Base-by-base conservation (phyloP, 2,797 vertebrate genomes). In the Gadopsis bispinosus region DNA sequence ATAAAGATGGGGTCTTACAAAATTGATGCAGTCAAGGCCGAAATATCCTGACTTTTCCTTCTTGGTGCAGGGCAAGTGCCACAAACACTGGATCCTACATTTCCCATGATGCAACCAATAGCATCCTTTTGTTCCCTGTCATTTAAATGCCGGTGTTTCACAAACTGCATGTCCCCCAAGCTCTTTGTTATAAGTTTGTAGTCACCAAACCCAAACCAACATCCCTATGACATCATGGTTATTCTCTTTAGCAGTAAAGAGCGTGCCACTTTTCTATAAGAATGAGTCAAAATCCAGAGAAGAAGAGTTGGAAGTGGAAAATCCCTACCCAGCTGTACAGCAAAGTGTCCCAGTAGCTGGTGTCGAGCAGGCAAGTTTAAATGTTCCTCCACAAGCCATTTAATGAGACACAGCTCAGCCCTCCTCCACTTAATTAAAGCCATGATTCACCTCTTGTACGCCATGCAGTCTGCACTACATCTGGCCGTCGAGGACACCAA, bases 401-500 rank as follows among this genome's bases (percentile, higher is more conserved):
- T 87, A 87, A 89, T 68, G 81, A 89, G 78, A 77, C 79, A 45
- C 47, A n/a, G 73, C 81, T 86, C 79, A 69, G 75, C 64, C 79
- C 65, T 79, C 81, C 79, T 78, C 83, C 41, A 68, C 80, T 88
- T 92, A 91, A 90, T 91, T 92, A 90, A 91, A 92, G 80, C 86
- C 69, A 78, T 89, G 89, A 90, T 84, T 91, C 86, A 91, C 83
- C 80, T 50, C 84, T 73, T 70, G 79, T 74, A 81, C 35, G 39
- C 75, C 75, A 73, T 22, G 53, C 60, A 72, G 81, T 78, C 88
- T 73, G 37, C 74, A 60, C 77, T 69, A 61, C 80, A 75, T 83
- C 69, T 83, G 80, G 65, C 87, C 69, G 59, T 45, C 11, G 19
- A 33, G 51, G 37, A 66, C 81, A 56, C 63, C 33, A 22, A 58